Conservation (phyloP, 2,797 vertebrate genomes). For the Etheostoma nigrum region DNA sequence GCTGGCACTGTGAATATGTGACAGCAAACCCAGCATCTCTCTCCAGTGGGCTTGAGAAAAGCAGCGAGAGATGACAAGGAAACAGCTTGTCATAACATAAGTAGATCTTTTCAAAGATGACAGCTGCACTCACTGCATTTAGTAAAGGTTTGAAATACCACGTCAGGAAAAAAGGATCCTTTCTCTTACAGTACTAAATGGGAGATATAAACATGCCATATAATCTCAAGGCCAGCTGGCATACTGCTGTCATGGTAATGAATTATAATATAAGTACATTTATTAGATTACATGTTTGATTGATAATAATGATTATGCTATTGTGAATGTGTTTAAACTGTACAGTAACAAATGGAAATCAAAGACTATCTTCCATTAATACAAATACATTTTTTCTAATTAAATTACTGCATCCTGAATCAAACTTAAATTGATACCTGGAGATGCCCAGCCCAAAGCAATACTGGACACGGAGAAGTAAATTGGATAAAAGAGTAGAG, state of each 20-base stretch:
- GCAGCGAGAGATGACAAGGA: slow-evolving; percentile 46
- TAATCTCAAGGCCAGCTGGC: neutral
- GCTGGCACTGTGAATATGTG: neutral
- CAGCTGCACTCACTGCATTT: slow-evolving; percentile 48
- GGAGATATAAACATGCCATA: slow-evolving; percentile 10
- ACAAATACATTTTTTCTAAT: neutral
- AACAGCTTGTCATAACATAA: slow-evolving; percentile 41
- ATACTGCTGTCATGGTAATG: slow-evolving; percentile 3
- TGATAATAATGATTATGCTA: neutral
- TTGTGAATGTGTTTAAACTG: neutral
- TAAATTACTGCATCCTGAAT: neutral
- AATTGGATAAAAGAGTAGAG: neutral
- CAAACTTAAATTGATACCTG: neutral
- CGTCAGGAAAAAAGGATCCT: slow-evolving; percentile 20
- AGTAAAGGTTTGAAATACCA: slow-evolving; percentile 36
- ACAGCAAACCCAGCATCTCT: neutral
- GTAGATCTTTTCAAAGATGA: slow-evolving; percentile 51
- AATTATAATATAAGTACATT: neutral
- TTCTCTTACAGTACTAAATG: neutral
- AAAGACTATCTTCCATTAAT: neutral
- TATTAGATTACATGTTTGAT: neutral
- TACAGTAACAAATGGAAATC: neutral
- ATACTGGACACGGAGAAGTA: neutral
- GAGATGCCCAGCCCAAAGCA: neutral
- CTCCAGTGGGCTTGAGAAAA: slow-evolving; percentile 38